Base-by-base conservation (phyloP, 1,140 invertebrate genomes). In the Archivesica marissinica region DNA sequence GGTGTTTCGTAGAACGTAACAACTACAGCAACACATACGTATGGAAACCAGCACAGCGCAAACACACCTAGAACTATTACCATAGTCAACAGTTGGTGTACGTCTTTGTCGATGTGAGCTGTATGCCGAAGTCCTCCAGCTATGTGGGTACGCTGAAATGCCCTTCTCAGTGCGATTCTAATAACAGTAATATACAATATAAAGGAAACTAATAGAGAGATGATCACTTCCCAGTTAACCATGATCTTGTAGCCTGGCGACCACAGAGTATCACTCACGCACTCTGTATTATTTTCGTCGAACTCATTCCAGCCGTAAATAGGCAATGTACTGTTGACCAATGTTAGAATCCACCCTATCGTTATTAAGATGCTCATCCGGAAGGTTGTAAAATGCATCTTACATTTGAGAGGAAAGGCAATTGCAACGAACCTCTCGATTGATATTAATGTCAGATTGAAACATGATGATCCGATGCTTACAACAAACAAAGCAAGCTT, bases 21-120 rank as follows among this genome's bases (percentile, higher is more conserved):
- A 33, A 54, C 30, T 30, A 75, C 7, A 17, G 47, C 33, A 0
- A 25, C 30, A 17, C 11, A 20, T 1, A 75, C 72, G 33, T 52
- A 75, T 25, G 72, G 72, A 1, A 75, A 23, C 72, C 72, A 75
- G 23, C 72, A 75, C 0, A 75, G 17, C 2, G 33, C 72, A 75
- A 75, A 75, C 20, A 75, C 28, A 13, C 72, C 72, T 11, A 44
- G 72, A 9, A 75, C 50, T 3, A 75, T 75, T 15, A 44, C 72
- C 72, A 75, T 52, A 1, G 72, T 75, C 17, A 52, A 2, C 44
- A 75, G 0, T 30, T 54, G 41, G 47, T 75, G 54, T 23, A 54
- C 28, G 11, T 75, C 72, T 35, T 54, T 50, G 20, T 35, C 50
- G 7, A 35, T 25, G 4, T 33, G 30, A 23, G 59, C 66, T 44